Conservation (phyloP, 1,140 invertebrate genomes). For the Drosophila pachea region DNA sequence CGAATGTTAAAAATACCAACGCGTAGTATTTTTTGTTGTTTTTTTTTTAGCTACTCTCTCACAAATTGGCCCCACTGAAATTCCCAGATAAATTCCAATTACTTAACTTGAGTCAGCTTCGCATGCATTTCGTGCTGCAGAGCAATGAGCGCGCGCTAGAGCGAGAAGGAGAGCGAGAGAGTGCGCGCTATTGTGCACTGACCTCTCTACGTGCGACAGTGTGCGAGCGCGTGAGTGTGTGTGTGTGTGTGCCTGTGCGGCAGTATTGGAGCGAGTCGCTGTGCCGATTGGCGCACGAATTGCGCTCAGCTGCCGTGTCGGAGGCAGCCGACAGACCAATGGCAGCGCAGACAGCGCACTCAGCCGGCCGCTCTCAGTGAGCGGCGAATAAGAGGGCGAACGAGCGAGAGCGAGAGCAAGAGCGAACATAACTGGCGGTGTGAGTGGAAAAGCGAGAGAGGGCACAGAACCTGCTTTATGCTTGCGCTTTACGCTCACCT, state of each 20-base stretch:
- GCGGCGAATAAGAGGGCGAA: not conserved
- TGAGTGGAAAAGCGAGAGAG: constrained; percentile 15
- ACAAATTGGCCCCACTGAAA: constrained; percentile 11
- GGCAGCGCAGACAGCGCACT: constrained; percentile 9
- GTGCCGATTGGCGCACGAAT: constrained; percentile 23
- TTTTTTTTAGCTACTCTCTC: not conserved
- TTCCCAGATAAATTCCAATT: constrained; percentile 27
- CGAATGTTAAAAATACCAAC: not conserved
- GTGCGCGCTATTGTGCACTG: not conserved
- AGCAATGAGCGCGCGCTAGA: not conserved
- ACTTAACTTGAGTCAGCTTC: constrained; percentile 27
- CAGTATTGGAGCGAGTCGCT: constrained; percentile 6
- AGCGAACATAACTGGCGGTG: not conserved
- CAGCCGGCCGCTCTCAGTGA: constrained; percentile 13
- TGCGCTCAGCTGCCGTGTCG: constrained; percentile 14
- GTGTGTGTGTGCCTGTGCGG: not conserved
- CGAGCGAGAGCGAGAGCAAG: not conserved
- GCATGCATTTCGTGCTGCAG: constrained; percentile 18
- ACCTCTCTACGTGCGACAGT: not conserved
- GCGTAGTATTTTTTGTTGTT: not conserved
- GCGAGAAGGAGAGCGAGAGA: constrained; percentile 1
- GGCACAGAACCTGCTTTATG: constrained; percentile 12
- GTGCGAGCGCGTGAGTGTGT: not conserved
- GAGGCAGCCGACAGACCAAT: constrained; percentile 27
- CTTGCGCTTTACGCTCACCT: constrained; percentile 11